phyloP scores from a whole-genome alignment of 2,888 invertebrate genomes.

The Yponomeuta cagnagella region DNA sequence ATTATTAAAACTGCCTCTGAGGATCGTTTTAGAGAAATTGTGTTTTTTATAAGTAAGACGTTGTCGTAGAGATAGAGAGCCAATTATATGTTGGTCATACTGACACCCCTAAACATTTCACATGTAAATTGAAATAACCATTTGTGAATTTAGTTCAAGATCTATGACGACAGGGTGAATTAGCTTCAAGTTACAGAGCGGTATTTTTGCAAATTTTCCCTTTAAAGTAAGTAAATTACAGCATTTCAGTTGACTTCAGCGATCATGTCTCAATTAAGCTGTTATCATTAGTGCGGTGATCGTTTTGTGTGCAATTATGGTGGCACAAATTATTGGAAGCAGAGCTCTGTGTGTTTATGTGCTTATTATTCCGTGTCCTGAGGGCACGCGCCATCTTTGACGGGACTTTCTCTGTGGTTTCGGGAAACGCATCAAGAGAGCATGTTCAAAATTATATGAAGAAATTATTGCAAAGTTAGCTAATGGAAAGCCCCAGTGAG shows the following conservation, averaged over 20 bases:
- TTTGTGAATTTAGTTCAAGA: no score
- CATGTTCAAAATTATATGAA: background rate
- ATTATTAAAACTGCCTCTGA: no score
- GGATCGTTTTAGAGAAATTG: no score
- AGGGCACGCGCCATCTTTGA: slow-evolving; percentile 52
- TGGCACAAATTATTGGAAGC: slow-evolving; percentile 48
- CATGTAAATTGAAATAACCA: no score
- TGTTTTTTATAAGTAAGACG: no score
- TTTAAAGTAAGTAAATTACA: slow-evolving; percentile 9
- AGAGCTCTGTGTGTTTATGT: slow-evolving; percentile 55
- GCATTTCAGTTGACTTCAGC: background rate
- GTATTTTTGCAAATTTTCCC: background rate
- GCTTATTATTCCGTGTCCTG: slow-evolving; percentile 58
- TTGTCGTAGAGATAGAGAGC: no score
- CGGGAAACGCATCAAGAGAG: background rate
- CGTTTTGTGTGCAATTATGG: slow-evolving; percentile 58
- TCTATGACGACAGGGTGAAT: no score
- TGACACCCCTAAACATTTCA: no score
- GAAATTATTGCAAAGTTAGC: background rate
- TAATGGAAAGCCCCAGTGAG: background rate
- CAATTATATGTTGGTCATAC: no score
- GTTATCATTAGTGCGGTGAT: slow-evolving; percentile 49
- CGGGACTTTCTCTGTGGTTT: slow-evolving; percentile 31
- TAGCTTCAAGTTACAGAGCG: background rate
- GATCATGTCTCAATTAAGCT: background rate